Evolutionary conservation across 2,888 invertebrate species (phyloP).

Genomic region (Byasa hedistus): DNA sequence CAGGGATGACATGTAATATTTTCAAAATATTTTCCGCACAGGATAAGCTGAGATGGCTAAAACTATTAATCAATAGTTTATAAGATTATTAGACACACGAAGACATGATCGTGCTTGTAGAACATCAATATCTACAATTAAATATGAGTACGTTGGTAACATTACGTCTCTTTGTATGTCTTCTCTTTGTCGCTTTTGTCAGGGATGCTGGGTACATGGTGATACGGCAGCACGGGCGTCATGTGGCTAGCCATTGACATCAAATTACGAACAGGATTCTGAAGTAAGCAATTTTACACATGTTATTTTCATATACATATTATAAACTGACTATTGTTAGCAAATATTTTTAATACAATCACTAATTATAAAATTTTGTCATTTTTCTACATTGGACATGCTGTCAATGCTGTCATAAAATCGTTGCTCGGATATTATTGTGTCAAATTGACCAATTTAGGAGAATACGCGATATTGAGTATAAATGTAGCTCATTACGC

Average conservation of each 20-base stretch:
- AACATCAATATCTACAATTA: neutral
- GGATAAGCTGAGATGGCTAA: too few relatives aligned
- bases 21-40: too few relatives aligned
- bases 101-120: too few relatives aligned
- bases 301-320: neutral
- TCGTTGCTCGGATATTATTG: neutral
- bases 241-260: constrained; percentile 68
- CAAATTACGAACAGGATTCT: constrained; percentile 59
- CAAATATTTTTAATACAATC: neutral
- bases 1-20: neutral
- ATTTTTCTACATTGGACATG: too few relatives aligned
- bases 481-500: neutral
- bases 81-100: too few relatives aligned
- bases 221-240: constrained; percentile 63
- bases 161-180: constrained; percentile 50
- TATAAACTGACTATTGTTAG: neutral
- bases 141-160: neutral
- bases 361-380: neutral
- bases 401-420: neutral
- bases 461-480: neutral
- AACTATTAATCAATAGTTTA: too few relatives aligned
- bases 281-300: constrained; percentile 6
- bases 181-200: constrained; percentile 50
- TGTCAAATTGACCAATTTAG: neutral
- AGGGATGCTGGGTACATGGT: constrained; percentile 58